Base-by-base conservation (phyloP, 2,113 vertebrate species). In the Tetraodon nigroviridis region DNA sequence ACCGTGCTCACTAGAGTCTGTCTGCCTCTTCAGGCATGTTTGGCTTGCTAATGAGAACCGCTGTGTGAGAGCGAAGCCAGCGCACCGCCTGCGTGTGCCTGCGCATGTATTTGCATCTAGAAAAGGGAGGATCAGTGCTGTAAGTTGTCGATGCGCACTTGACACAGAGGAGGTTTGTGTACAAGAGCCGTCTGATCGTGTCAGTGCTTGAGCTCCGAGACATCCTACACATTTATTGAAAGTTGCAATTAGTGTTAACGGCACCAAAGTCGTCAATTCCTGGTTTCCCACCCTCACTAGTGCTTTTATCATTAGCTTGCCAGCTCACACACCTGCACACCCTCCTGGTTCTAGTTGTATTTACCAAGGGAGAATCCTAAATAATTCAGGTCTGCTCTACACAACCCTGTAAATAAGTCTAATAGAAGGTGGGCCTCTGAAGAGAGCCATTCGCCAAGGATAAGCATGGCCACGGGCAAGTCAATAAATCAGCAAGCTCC, bases 1-100 rank as follows among this genome's bases (percentile, higher is more conserved):
- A 82, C 80, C 18, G 60, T 85, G 82, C 79, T 86, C 84, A 80
- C 79, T 71, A 73, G 84, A 87, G 88, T 86, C 82, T 86, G 84
- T 87, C 88, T 85, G 76, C 78, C 72, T 84, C 86, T 87, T 79
- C 80, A 84, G 85, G 88, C 86, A 82, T 88, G 83, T 88, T 88
- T 89, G 86, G 85, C 80, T 86, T 87, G 83, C 84, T 87, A 86
- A 87, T 89, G 84, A 87, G 81, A 83, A 79, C 55, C 76, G 69
- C 83, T 68, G 78, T 76, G 83, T 66, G 81, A 76, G 69, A 77
- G 82, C 73, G 80, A 78, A 81, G 73, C 52, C 62, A 20, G 72
- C 17, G 44, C 62, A 54, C 73, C 65, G 76, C 72, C 77, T 65
- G 75, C 69, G 81, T 77, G 69, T 70, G 75, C 46, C 52, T 79